A percentile compares a stretch with the other conserved stretches of the same genome.
phyloP scores from a whole-genome alignment of 2,888 invertebrate genomes.

The Acrobasis suavella region DNA sequence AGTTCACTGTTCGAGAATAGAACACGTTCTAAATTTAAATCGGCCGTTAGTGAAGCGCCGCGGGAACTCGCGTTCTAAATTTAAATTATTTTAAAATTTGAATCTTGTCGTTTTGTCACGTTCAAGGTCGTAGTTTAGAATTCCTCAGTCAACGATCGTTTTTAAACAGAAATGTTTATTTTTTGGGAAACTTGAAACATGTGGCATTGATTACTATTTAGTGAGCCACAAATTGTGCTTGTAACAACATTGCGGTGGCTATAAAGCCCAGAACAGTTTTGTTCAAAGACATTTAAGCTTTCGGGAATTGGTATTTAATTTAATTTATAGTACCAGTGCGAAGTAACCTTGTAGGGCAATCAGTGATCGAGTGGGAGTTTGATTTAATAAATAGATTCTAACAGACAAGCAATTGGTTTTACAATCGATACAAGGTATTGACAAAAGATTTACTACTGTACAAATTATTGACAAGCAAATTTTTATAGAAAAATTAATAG shows the following conservation, averaged over 20 bases:
- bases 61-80: conserved; percentile 71
- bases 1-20: conserved; percentile 78
- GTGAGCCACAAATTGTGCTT: conserved; percentile 41
- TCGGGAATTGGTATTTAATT: conserved; percentile 45
- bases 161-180: conserved; percentile 42
- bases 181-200: conserved; percentile 49
- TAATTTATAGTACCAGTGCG: conserved; percentile 42
- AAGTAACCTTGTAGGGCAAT: conserved; percentile 45
- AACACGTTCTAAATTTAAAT: conserved; percentile 76
- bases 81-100: conserved; percentile 68
- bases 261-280: conserved; percentile 51
- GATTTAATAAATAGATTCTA: conserved; percentile 41
- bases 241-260: conserved; percentile 41
- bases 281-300: conserved; percentile 42
- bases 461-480: not conserved
- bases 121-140: conserved; percentile 68
- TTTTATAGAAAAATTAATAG: too few relatives aligned
- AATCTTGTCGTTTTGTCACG: conserved; percentile 73
- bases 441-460: not conserved
- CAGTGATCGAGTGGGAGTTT: conserved; percentile 43
- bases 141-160: conserved; percentile 48
- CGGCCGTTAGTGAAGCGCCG: conserved; percentile 72
- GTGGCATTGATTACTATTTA: conserved; percentile 50
- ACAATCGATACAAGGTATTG: conserved; percentile 25
- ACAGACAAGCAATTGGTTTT: conserved; percentile 35